Percentiles rank a stretch among this genome's conserved stretches.
These are phyloP conservation scores for Lophotriccus pileatus DNA, from an alignment of 2,797 vertebrate species.

Conservation along the genomic window DNA sequence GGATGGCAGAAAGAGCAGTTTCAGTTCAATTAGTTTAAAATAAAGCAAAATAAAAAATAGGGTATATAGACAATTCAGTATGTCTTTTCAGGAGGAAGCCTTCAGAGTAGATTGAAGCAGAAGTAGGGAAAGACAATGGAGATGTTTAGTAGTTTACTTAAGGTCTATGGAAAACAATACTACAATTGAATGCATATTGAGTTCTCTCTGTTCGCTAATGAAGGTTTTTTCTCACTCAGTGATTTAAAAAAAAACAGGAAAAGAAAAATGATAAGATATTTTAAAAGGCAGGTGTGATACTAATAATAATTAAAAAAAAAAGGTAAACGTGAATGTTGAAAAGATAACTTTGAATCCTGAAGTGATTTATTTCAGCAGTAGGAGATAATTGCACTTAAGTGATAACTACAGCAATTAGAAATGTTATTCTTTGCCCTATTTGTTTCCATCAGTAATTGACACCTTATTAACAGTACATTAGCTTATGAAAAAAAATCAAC, in stretches of 20 bases:
- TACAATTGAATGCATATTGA: neutral
- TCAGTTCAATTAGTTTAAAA: neutral
- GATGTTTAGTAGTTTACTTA: neutral
- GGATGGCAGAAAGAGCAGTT: neutral
- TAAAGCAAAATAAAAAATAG: neutral
- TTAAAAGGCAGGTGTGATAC: neutral
- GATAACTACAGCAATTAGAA: slow-evolving; percentile 31
- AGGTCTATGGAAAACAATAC: neutral
- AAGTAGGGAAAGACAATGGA: neutral
- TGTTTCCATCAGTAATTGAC: slow-evolving; percentile 14
- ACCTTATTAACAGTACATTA: slow-evolving; percentile 49
- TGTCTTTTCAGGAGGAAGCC: neutral
- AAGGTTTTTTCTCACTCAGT: neutral
- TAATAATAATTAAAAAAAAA: neutral
- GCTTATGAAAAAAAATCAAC: neutral
- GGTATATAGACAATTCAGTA: neutral
- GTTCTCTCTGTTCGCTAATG: neutral
- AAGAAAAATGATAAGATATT: fast-evolving
- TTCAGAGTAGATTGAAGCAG: neutral
- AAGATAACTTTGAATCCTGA: neutral
- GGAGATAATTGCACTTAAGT: slow-evolving; percentile 8
- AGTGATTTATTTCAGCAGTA: slow-evolving; percentile 16
- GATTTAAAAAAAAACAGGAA: neutral
- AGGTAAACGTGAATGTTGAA: neutral
- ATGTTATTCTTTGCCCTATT: slow-evolving; percentile 3